Evolutionary conservation across 2,888 invertebrate genomes (phyloP).

Genomic region (Spisula solida): DNA sequence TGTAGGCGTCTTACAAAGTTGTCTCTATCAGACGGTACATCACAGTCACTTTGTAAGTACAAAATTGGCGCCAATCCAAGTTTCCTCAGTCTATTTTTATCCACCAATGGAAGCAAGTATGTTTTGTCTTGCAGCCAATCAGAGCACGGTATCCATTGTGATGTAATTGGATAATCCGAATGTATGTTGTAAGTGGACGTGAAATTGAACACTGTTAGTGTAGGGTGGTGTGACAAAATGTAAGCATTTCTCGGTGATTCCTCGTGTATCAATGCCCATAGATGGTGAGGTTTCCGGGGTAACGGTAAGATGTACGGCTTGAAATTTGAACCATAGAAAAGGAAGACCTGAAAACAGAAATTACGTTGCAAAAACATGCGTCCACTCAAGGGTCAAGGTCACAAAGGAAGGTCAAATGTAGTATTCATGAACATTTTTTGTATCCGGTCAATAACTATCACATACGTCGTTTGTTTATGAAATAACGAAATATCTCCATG

Average conservation of each 20-base stretch:
- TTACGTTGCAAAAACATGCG: no score
- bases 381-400: no score
- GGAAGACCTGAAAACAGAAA: slow-evolving; percentile 72
- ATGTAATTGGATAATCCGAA: slow-evolving; percentile 83
- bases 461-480: no score
- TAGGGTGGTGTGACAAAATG: slow-evolving; percentile 76
- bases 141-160: slow-evolving; percentile 75
- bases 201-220: slow-evolving; percentile 81
- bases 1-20: slow-evolving; percentile 80
- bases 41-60: slow-evolving; percentile 85
- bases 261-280: slow-evolving; percentile 85
- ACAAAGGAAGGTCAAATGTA: no score
- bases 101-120: slow-evolving; percentile 89
- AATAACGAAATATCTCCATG: no score
- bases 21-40: slow-evolving; percentile 83
- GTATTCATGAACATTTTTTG: no score
- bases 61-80: slow-evolving; percentile 82
- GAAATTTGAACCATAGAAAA: slow-evolving; percentile 85
- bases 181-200: slow-evolving; percentile 83
- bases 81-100: slow-evolving; percentile 88
- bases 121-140: slow-evolving; percentile 82
- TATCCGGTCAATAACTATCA: no score
- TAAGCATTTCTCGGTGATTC: slow-evolving; percentile 85
- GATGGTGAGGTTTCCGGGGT: slow-evolving; percentile 75
- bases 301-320: slow-evolving; percentile 79